Base-by-base conservation (phyloP, 2,113 vertebrate species). In the Rynchops niger region DNA sequence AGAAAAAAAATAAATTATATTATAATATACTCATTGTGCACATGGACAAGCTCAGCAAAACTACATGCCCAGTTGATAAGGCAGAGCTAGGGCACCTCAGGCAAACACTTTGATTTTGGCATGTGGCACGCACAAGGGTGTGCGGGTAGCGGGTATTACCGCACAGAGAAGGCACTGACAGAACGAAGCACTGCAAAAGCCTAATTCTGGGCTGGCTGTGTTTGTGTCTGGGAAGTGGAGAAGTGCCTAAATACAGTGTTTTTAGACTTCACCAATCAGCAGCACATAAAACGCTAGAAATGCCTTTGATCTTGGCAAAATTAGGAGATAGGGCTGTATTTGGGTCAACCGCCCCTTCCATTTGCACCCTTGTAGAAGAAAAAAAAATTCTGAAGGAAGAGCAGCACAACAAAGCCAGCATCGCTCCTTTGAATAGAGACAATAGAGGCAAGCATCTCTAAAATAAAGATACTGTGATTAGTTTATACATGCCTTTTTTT, bases 391-490 rank as follows among this genome's bases (percentile, higher is more conserved):
- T 59, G 52, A 90, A 88, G 90, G 74, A 90, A 95, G 63, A 86
- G 67, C 82, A 96, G 88, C 55, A 96, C 91, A 97, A 98, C 95
- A 97, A 98, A 97, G 87, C 19, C 84, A 95, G 95, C 93, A 82
- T 91, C 95, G 94, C 86, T 95, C 56, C 93, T 97, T 95, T 97
- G 97, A 98, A 97, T 93, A 96, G 92, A 97, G 94, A 98, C 97
- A 97, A 97, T 96, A 91, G 86, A 91, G 30, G 90, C 95, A 92
- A 97, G 97, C 88, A 97, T 96, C 96, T 97, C 96, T 83, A 95
- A 97, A 98, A 98, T 98, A 95, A 97, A 98, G 98, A 98, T 96
- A 98, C 96, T 95, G 96, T 63, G 95, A 97, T 97, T 97, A 94
- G 92, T 98, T 98, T 97, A 95, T 97, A 97, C 96, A 93, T 93